Conservation (phyloP, 2,797 vertebrate genomes). For the Echiichthys vipera region DNA sequence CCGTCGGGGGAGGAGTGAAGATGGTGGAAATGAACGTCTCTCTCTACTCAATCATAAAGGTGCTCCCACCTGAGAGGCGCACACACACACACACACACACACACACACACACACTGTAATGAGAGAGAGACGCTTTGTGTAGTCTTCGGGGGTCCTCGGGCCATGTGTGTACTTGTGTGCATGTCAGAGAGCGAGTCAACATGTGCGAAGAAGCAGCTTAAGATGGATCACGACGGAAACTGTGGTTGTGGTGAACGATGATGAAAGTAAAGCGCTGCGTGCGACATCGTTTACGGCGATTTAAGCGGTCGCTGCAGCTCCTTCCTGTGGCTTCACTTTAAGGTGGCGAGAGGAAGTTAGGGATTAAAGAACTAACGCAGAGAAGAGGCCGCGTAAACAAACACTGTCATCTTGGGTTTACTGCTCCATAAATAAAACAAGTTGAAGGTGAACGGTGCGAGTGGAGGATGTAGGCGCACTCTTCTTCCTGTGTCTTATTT, state of each 20-base stretch:
- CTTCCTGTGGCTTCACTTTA: constrained; percentile 43
- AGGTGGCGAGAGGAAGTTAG: constrained; percentile 23
- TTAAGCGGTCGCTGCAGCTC: neutral
- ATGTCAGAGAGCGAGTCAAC: neutral
- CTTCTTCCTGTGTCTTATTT: neutral
- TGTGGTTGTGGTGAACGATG: constrained; percentile 47
- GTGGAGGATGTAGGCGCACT: neutral
- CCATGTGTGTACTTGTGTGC: constrained; percentile 19
- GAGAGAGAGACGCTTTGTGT: constrained; percentile 17
- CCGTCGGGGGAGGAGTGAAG: neutral
- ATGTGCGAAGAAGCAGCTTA: constrained; percentile 17
- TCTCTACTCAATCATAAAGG: constrained; percentile 23
- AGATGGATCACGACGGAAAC: constrained; percentile 25
- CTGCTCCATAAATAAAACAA: neutral
- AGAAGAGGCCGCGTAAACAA: constrained; percentile 37
- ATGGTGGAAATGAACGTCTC: too few relatives aligned
- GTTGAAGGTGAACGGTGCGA: neutral
- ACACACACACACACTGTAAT: constrained; percentile 10
- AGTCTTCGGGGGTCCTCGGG: constrained; percentile 40
- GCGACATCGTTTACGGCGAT: constrained; percentile 31
- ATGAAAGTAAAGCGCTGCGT: constrained; percentile 57
- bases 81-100: neutral
- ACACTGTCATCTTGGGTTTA: constrained; percentile 15
- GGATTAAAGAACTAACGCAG: constrained; percentile 13
- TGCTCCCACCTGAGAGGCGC: constrained; percentile 14